Conservation (phyloP, 2,888 invertebrate genomes). For the Scaptodrosophila latifasciaeformis region DNA sequence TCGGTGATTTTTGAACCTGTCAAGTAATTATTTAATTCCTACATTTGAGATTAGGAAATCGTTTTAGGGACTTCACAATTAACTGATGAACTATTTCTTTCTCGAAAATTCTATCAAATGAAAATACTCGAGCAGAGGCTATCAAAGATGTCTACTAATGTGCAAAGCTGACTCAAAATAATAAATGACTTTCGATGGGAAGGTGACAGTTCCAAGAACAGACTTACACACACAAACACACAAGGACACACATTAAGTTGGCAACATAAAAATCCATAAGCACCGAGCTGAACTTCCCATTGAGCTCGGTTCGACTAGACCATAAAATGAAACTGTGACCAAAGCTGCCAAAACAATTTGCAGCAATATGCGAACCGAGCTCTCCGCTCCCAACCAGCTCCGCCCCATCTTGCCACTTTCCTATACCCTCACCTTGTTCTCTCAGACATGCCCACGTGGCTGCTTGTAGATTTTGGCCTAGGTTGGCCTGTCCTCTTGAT, state of each 20-base stretch:
- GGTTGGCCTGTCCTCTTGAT: constrained; percentile 15
- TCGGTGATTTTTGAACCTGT: no score
- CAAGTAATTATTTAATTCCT: no score
- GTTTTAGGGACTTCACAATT: no score
- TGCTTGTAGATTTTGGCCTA: constrained; percentile 4
- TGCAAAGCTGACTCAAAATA: constrained; percentile 25
- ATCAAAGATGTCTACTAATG: constrained; percentile 24
- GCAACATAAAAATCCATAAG: not conserved
- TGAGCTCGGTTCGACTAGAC: not conserved
- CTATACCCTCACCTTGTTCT: no score
- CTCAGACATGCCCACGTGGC: not conserved
- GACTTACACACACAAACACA: constrained; percentile 6
- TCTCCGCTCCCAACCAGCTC: not conserved
- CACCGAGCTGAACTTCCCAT: not conserved
- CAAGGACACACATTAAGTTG: not conserved
- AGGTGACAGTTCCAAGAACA: constrained; percentile 25
- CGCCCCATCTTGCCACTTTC: not conserved
- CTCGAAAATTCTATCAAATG: not conserved
- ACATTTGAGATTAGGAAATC: no score
- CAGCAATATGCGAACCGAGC: not conserved
- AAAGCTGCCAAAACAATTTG: constrained; percentile 4
- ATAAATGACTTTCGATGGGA: constrained; percentile 26
- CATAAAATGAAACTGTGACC: not conserved
- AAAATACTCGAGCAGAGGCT: constrained; percentile 1
- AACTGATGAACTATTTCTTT: no score